These are phyloP conservation scores for Xanthia icteritia DNA, from an alignment of 2,888 invertebrate genomes.

Conservation along the genomic window DNA sequence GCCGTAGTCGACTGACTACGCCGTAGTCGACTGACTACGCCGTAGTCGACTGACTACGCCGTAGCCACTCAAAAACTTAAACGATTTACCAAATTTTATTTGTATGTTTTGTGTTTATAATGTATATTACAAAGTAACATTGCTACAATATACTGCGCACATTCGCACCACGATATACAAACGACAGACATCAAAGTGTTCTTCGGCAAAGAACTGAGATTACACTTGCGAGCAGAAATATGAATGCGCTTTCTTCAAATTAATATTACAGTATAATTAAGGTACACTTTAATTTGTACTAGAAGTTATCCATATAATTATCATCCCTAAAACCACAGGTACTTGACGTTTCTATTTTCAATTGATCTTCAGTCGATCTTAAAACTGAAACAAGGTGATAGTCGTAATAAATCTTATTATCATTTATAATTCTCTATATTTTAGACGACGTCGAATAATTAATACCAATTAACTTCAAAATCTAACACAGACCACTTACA, in stretches of 20 bases:
- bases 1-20: background rate
- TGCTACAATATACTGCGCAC: constrained; percentile 55
- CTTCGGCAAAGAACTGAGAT: constrained; percentile 64
- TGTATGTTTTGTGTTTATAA: background rate
- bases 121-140: constrained; percentile 42
- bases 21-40: background rate
- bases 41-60: background rate
- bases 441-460: constrained; percentile 4
- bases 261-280: background rate
- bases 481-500: background rate
- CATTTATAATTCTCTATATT: constrained; percentile 1
- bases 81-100: background rate
- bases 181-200: constrained; percentile 72
- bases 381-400: background rate
- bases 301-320: background rate
- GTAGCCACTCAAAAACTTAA: background rate
- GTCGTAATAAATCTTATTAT: background rate
- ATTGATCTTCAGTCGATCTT: background rate
- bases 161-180: constrained; percentile 65
- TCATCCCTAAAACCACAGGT: background rate
- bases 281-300: background rate
- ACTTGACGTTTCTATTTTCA: background rate
- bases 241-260: background rate
- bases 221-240: constrained; percentile 56
- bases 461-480: constrained; percentile 38